Base-by-base conservation (phyloP, 2,888 invertebrate species). In the Prosapia bicincta region DNA sequence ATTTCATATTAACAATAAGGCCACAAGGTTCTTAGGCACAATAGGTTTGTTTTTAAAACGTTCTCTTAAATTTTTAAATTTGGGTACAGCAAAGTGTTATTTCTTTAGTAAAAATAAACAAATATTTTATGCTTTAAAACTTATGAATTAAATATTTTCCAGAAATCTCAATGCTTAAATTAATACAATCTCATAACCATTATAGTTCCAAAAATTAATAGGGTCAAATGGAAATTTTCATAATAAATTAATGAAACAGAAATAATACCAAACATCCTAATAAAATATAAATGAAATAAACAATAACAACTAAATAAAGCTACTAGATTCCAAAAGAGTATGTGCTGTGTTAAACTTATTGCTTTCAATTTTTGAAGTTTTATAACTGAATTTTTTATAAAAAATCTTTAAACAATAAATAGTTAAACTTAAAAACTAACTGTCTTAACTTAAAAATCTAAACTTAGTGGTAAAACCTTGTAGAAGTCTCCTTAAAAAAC, bases 261-360 rank as follows among this genome's bases (percentile, higher is more conserved):
- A 30, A 30, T 6, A 30, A 30, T 30, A 30, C 30, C 5, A 30
- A 30, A 30, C 9, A 30, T 30, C 30, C 30, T 30, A 30, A 30
- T 30, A 30, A 30, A 30, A 30, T 30, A 38, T 38, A 38, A 38
- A 38, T 5, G 10, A 38, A 38, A 38, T 38, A 38, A 38, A 38
- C 38, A 38, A 13, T 38, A 38, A 38, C 5, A 38, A 7, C 6
- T 38, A 38, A 38, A 7, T 38, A 38, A 13, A 38, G 2, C 6
- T 2, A 2, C 2, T 15, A 72, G 72, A 72, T 72, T 67, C 66
- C 28, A 72, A 72, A 20, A 72, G 72, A 72, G 72, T 72, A 72
- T 72, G 67, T 72, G 72, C 66, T 72, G 67, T 30, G 43, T 24
- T 25, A 2, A 6, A 66, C 66, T 67, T 72, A 72, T 72, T 72